Base-by-base conservation (phyloP, 2,888 invertebrate genomes). In the Tricholauxania praeusta region DNA sequence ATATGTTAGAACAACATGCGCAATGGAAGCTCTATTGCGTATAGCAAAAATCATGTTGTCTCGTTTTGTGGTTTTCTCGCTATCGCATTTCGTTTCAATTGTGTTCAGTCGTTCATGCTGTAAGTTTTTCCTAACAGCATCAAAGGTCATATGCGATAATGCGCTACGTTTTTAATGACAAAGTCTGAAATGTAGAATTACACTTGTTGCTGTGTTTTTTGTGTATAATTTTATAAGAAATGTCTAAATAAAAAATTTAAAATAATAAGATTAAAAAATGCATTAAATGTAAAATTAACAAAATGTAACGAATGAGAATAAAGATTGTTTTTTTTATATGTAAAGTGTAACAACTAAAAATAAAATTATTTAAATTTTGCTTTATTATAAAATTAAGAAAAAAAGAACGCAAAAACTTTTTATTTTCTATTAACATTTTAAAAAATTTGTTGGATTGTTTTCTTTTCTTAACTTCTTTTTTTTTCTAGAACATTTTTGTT, bases 281-380 rank as follows among this genome's bases (percentile, higher is more conserved):
- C 60, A 62, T 62, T 32, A 62, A 62, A 62, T 62, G 60, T 62
- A 62, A 62, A 39, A 10, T 39, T 75, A 76, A 76, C 73, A 76
- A 76, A 76, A 75, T 77, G 72, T 75, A 78, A 81, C 80, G 82
- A 82, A 83, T 84, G 83, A 83, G 83, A 83, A 82, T 84, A 82
- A 83, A 83, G 83, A 83, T 84, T 83, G 83, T 84, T 83, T 83
- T 84, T 83, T 83, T 72, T 73, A 71, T 71, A 60, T 66, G 76
- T 78, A 74, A 76, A 74, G 48, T 71, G 74, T 57, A 71, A 64
- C 55, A 14, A 22, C 17, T 60, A 48, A 59, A 65, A 65, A 49
- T 12, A 65, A 49, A 65, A 65, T 51, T 49, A 17, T n/a, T n/a
- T 15, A 15, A 49, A 65, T 12, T 53, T 17, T 53, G n/a, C 19